Percentiles rank a stretch among this genome's conserved stretches.
These are phyloP conservation scores for Lithophane semibrunnea DNA, from an alignment of 2,888 invertebrate genomes.

Conservation along the genomic window DNA sequence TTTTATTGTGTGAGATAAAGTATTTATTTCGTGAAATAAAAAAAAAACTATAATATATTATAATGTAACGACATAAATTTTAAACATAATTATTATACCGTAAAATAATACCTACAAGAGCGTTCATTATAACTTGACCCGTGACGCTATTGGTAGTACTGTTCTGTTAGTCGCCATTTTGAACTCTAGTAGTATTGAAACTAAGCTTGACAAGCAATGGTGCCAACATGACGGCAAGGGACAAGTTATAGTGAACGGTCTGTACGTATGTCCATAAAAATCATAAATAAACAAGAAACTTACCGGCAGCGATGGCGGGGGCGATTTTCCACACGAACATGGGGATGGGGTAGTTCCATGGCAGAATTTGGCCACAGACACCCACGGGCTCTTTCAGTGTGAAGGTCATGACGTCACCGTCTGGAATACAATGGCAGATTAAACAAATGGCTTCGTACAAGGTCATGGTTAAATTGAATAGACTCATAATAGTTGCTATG, in stretches of 20 bases:
- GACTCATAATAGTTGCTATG: background rate
- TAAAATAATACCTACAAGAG: background rate
- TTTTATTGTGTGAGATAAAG: background rate
- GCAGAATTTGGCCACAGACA: constrained; percentile 97
- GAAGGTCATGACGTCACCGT: constrained; percentile 95
- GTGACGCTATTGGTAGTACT: too few species aligned
- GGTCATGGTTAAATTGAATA: constrained; percentile 5
- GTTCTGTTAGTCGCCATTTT: too few species aligned
- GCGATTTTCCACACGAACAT: constrained; percentile 99
- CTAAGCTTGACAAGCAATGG: too few species aligned
- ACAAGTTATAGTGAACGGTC: too few species aligned
- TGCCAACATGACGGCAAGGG: too few species aligned
- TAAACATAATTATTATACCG: too few species aligned
- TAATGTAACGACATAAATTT: background rate
- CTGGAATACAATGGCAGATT: constrained; percentile 76
- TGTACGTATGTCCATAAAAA: background rate
- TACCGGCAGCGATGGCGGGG: constrained; percentile 93
- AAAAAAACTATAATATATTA: background rate
- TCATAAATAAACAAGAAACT: constrained; percentile 32
- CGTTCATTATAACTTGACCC: too few species aligned
- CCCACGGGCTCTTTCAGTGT: constrained; percentile 96
- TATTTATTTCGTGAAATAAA: background rate
- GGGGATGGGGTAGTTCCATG: constrained; percentile 97
- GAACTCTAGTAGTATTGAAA: too few species aligned
- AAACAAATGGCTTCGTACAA: constrained; percentile 9